Evolutionary conservation across 2,888 invertebrate species (phyloP).

Genomic region (Xestia c-nigrum): DNA sequence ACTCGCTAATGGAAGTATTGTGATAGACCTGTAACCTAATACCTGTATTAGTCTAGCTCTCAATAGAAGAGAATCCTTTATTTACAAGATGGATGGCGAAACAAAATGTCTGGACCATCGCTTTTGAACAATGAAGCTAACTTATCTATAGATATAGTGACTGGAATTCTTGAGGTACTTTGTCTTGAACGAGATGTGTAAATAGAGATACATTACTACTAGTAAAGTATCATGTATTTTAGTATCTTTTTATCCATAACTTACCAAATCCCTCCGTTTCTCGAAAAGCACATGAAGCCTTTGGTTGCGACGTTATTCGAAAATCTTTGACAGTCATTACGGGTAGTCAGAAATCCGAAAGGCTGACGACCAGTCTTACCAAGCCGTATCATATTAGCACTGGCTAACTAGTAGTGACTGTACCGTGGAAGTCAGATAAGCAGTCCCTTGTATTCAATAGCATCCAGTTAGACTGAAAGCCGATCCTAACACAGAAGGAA

Average conservation of each 20-base stretch:
- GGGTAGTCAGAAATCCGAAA: background rate
- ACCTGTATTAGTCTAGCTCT: constrained; percentile 43
- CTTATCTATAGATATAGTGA: constrained; percentile 11
- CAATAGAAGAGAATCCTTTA: constrained; percentile 43
- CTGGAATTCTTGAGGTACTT: constrained; percentile 3
- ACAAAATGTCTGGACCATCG: constrained; percentile 27
- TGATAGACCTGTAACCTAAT: constrained; percentile 31
- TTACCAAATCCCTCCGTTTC: background rate
- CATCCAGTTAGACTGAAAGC: background rate
- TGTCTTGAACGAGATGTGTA: background rate
- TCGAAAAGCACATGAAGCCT: background rate
- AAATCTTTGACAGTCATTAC: background rate
- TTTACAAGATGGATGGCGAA: constrained; percentile 60
- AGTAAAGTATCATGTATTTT: background rate
- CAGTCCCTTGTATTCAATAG: background rate
- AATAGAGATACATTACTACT: constrained; percentile 10
- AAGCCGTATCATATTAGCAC: background rate
- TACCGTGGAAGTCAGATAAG: background rate
- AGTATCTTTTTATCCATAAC: background rate
- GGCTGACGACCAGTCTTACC: background rate
- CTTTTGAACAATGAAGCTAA: constrained; percentile 9
- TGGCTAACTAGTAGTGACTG: background rate
- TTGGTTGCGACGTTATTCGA: background rate
- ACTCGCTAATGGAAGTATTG: constrained; percentile 44
- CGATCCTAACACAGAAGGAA: background rate